These are phyloP conservation scores for Drosophila jambulina DNA, from an alignment of 1,140 invertebrate species.

Conservation along the genomic window DNA sequence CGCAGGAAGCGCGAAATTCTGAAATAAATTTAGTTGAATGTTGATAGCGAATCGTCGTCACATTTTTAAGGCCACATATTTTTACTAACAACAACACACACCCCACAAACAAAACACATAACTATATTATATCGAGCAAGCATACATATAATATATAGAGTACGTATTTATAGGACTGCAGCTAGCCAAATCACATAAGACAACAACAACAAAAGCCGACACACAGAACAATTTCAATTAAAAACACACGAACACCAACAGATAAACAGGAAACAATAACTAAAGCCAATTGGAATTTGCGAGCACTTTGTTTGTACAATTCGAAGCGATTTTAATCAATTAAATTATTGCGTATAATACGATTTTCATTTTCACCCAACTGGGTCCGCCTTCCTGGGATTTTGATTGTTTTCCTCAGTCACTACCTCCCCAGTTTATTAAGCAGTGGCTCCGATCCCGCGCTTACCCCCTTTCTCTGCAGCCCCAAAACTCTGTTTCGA, in stretches of 20 bases:
- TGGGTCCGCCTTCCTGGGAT: constrained; percentile 7
- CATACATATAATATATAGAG: constrained; percentile 45
- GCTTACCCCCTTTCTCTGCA: not conserved
- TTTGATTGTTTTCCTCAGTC: constrained; percentile 23
- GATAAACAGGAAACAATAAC: constrained; percentile 38
- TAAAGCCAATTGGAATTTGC: constrained; percentile 37
- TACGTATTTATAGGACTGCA: constrained; percentile 59
- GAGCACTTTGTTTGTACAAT: constrained; percentile 40
- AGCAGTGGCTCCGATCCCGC: not conserved
- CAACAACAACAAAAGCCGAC: constrained; percentile 16
- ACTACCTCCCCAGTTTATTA: constrained; percentile 16
- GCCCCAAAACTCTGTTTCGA: not conserved
- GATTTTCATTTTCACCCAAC: constrained; percentile 18
- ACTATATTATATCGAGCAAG: constrained; percentile 50
- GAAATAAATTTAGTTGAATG: constrained; percentile 80
- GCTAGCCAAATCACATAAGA: constrained; percentile 35
- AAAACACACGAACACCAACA: constrained; percentile 26
- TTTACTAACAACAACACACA: constrained; percentile 57
- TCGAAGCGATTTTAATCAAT: constrained; percentile 39
- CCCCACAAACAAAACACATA: constrained; percentile 29
- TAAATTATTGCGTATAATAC: constrained; percentile 35
- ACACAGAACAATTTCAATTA: constrained; percentile 64
- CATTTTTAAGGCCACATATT: constrained; percentile 72
- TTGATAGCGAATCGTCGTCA: constrained; percentile 56
- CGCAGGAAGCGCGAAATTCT: constrained; percentile 76